Base-by-base conservation (phyloP, 2,113 vertebrate genomes). In the Corydoras maculifer region DNA sequence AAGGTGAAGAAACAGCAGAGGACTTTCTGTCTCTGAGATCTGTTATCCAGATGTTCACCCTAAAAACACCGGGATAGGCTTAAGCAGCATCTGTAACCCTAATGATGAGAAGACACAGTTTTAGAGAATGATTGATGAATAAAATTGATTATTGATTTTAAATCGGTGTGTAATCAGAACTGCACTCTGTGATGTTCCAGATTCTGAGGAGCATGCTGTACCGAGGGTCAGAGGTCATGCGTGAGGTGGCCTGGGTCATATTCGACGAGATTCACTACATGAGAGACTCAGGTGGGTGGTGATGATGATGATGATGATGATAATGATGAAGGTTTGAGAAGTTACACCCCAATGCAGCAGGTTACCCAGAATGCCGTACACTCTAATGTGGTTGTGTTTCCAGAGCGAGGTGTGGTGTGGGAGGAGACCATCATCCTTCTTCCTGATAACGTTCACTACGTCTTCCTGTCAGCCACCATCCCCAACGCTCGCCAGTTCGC, bases 181-280 rank as follows among this genome's bases (percentile, higher is more conserved):
- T 70, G 62, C 5, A 4, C 2, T 78, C 25, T 76, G 62, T 72
- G 15, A 30, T 35, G 2, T 68, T 53, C 4, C 71, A 99, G 97
- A 99, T 99, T 87, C 86, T 99, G 82, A 92, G 96, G 80, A 99
- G 95, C 84, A 98, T 98, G 97, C 86, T 99, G 10, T 99, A 99
- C 83, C 85, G 97, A 82, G 97, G 96, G 62, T 99, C 96, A 30
- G 96, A 99, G 82, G 96, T 99, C 75, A 99, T 99, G 97, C 90
- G 97, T 77, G 97, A 99, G 83, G 94, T 99, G 1, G 94, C 93
- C 0, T 99, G 97, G 97, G 97, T 99, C 62, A 76, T 99, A 80
- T 99, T 99, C 87, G 96, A 99, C 81, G 97, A 99, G 89, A 99
- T 99, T 78, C 97, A 99, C 84, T 99, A 98, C 83, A 99, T 99